Conservation (phyloP, 2,113 vertebrate species). For the Megaceryle torquata region DNA sequence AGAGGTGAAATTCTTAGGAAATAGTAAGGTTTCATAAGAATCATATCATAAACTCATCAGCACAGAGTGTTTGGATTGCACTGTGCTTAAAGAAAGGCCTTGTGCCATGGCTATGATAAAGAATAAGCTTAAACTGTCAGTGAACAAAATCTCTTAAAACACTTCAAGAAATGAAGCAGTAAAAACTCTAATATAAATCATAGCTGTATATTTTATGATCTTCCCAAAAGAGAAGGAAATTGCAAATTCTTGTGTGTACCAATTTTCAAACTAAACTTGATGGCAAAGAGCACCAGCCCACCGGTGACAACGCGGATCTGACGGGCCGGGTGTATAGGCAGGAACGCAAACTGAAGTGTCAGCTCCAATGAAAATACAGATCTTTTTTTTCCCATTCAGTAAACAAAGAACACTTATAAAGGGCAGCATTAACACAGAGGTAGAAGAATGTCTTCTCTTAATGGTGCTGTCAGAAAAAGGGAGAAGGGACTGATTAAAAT, state of each 20-base stretch:
- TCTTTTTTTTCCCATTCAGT: not conserved
- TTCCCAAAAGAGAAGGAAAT: not conserved
- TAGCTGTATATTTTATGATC: not conserved
- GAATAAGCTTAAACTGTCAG: not conserved
- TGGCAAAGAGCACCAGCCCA: not conserved
- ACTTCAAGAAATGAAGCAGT: not conserved
- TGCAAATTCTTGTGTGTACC: not conserved
- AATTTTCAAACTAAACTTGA: not conserved
- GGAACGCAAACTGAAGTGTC: not conserved
- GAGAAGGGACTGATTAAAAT: constrained; percentile 17
- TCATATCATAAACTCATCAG: not conserved
- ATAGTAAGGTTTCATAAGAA: not conserved
- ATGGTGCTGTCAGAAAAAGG: not conserved
- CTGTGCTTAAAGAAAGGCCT: not conserved
- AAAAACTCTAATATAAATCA: not conserved
- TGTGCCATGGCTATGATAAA: accelerated
- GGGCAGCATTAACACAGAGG: not conserved
- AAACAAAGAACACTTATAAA: not conserved
- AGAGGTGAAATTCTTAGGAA: not conserved
- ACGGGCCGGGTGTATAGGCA: not conserved
- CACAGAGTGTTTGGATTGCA: not conserved
- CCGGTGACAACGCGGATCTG: not conserved
- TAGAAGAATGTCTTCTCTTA: not conserved
- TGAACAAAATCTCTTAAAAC: not conserved
- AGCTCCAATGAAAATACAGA: not conserved